Evolutionary conservation across 2,888 invertebrate species (phyloP).

Genomic region (Euzetes globulus): DNA sequence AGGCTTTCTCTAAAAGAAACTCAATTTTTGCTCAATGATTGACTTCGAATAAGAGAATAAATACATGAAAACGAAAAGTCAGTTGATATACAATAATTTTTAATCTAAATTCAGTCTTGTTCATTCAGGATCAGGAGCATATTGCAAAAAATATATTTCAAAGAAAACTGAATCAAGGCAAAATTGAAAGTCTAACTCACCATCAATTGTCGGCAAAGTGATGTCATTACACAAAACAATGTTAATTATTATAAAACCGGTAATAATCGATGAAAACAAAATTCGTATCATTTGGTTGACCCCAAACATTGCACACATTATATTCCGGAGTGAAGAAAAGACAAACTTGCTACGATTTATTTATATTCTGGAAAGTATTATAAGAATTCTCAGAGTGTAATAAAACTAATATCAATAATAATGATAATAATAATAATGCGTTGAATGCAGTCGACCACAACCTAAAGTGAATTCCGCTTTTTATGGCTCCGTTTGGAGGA

Average conservation of each 20-base stretch:
- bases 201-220: conserved; percentile 13
- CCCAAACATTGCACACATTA: background rate
- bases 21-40: too few relatives aligned
- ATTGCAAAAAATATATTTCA: too few relatives aligned
- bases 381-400: background rate
- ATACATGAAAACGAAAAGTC: too few relatives aligned
- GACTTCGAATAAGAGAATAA: too few relatives aligned
- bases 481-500: too few relatives aligned
- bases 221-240: conserved; percentile 1
- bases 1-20: too few relatives aligned
- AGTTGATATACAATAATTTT: too few relatives aligned
- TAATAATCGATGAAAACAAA: background rate
- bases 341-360: background rate
- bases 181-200: background rate
- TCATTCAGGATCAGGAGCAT: too few relatives aligned
- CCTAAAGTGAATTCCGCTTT: too few relatives aligned
- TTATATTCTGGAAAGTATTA: background rate
- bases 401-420: background rate
- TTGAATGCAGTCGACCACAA: background rate
- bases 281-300: conserved; percentile 5
- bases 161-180: too few relatives aligned
- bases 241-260: background rate
- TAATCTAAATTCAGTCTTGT: too few relatives aligned
- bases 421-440: background rate
- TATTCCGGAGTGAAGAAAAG: background rate